These are phyloP conservation scores for Tinamus guttatus DNA, from an alignment of 2,113 vertebrate genomes.

Conservation along the genomic window DNA sequence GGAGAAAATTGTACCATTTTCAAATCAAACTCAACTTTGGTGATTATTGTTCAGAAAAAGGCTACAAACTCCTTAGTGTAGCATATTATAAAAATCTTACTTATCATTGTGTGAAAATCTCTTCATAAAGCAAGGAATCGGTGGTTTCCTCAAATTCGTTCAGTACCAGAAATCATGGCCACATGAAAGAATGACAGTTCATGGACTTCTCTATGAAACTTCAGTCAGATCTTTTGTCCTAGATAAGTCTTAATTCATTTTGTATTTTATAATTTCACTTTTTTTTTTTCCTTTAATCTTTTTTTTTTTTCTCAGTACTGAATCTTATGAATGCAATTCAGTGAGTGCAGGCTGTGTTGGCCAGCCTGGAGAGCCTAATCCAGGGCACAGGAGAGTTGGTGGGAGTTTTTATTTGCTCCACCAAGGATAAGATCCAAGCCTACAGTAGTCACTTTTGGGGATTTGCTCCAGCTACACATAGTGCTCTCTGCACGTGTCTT, in stretches of 20 bases:
- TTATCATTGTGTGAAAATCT: accelerated
- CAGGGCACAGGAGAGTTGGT: accelerated
- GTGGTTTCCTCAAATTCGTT: not conserved
- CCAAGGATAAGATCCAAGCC: accelerated
- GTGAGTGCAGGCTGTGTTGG: not conserved
- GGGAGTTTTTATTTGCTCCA: not conserved
- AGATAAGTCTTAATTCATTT: not conserved
- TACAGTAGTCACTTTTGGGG: not conserved
- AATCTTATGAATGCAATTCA: accelerated
- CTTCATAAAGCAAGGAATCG: not conserved
- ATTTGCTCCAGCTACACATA: accelerated
- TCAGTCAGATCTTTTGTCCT: accelerated
- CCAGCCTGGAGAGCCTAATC: not conserved
- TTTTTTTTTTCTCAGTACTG: not conserved
- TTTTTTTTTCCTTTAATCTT: not conserved
- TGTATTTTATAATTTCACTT: not conserved
- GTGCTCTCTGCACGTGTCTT: not conserved
- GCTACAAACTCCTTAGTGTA: not conserved
- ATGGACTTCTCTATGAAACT: not conserved
- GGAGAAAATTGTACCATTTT: not conserved
- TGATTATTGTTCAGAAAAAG: not conserved
- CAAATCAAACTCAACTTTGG: not conserved
- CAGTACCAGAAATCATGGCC: not conserved
- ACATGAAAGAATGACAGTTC: not conserved
- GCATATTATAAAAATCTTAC: accelerated